These are phyloP conservation scores for Nycteola revayana DNA, from an alignment of 2,888 invertebrate species.

Conservation along the genomic window DNA sequence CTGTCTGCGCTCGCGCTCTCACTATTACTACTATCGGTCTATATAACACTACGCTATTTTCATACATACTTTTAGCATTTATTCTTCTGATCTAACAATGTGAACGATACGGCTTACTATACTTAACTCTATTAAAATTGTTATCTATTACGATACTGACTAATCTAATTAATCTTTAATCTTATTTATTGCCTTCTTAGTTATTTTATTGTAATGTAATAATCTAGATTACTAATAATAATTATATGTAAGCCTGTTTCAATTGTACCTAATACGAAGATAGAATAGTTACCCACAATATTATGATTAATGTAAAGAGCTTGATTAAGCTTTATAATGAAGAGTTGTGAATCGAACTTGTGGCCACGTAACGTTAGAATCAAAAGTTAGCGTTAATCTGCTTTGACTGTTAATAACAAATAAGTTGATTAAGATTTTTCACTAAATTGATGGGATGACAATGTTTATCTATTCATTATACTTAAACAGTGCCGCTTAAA, in stretches of 20 bases:
- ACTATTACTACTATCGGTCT: slow-evolving; percentile 47
- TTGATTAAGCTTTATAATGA: slow-evolving; percentile 79
- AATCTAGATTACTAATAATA: slow-evolving; percentile 44
- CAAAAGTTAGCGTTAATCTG: slow-evolving; percentile 59
- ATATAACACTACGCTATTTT: slow-evolving; percentile 72
- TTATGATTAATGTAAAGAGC: slow-evolving; percentile 76
- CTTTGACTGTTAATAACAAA: slow-evolving; percentile 61
- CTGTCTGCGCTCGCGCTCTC: slow-evolving; percentile 39
- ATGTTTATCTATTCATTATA: slow-evolving; percentile 21
- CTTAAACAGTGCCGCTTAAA: too few species aligned
- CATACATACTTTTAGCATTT: slow-evolving; percentile 44
- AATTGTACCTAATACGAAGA: slow-evolving; percentile 50
- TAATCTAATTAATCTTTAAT: slow-evolving; percentile 47
- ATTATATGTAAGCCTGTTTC: slow-evolving; percentile 46
- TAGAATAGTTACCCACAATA: slow-evolving; percentile 54
- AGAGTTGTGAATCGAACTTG: slow-evolving; percentile 81
- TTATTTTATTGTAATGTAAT: slow-evolving; percentile 48
- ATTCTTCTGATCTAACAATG: slow-evolving; percentile 45
- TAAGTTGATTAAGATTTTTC: slow-evolving; percentile 50
- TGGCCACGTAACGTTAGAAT: slow-evolving; percentile 74
- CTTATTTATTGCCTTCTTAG: slow-evolving; percentile 60
- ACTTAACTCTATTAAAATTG: slow-evolving; percentile 40
- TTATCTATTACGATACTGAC: slow-evolving; percentile 41
- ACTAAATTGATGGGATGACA: slow-evolving; percentile 32
- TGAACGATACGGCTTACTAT: slow-evolving; percentile 44